These are phyloP conservation scores for Ormyrus pomaceus DNA, from an alignment of 2,888 invertebrate genomes.

Conservation along the genomic window DNA sequence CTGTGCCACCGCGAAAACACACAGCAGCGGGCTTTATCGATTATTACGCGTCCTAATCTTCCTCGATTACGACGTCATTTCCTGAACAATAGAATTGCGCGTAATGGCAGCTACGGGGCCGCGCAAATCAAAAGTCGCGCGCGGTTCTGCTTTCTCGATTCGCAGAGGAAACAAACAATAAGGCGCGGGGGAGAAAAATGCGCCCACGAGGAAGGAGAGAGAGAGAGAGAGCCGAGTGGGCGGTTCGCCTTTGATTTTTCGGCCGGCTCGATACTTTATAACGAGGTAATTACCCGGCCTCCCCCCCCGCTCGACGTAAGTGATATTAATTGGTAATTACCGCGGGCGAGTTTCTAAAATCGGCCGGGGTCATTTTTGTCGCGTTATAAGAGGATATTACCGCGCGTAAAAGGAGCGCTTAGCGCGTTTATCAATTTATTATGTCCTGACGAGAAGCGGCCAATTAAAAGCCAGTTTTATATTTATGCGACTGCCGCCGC, in stretches of 20 bases:
- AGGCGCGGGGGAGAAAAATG: neutral
- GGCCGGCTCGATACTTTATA: too few relatives aligned
- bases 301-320: neutral
- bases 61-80: neutral
- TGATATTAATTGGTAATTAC: conserved; percentile 11
- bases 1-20: neutral
- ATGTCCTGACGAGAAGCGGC: too few relatives aligned
- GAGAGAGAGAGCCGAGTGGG: neutral
- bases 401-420: conserved; percentile 7
- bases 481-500: too few relatives aligned
- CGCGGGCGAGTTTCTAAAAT: too few relatives aligned
- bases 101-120: neutral
- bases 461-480: too few relatives aligned
- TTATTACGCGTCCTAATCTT: conserved; percentile 37
- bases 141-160: conserved; percentile 6
- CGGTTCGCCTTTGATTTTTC: too few relatives aligned
- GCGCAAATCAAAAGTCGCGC: neutral
- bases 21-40: conserved; percentile 13
- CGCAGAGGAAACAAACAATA: neutral
- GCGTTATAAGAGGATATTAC: conserved; percentile 18
- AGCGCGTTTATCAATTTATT: neutral
- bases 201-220: neutral
- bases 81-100: neutral
- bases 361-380: too few relatives aligned
- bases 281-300: too few relatives aligned